phyloP scores from a whole-genome alignment of 1,140 invertebrate species.

The Maconellicoccus hirsutus region DNA sequence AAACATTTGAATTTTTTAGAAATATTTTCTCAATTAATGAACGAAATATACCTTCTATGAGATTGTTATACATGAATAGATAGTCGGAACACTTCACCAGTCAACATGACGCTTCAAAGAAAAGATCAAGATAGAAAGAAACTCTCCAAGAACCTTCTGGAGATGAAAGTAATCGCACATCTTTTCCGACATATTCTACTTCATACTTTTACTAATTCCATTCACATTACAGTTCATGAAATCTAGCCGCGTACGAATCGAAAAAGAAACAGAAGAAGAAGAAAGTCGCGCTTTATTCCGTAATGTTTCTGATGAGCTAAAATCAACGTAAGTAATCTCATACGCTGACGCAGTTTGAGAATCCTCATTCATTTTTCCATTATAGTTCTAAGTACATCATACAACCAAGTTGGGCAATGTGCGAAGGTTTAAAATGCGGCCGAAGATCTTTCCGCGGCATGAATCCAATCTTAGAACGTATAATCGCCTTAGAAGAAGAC shows the following conservation, averaged over 20 bases:
- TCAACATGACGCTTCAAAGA: background rate
- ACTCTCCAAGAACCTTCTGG: constrained; percentile 1
- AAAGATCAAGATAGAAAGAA: background rate
- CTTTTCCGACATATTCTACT: background rate
- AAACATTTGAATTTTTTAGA: too few relatives aligned
- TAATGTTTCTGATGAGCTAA: background rate
- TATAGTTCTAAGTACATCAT: constrained; percentile 54
- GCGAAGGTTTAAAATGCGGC: constrained; percentile 63
- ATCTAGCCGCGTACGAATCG: background rate
- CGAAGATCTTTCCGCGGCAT: constrained; percentile 75
- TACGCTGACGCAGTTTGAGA: background rate
- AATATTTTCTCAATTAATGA: too few relatives aligned
- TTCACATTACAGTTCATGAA: background rate
- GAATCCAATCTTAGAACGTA: constrained; percentile 73
- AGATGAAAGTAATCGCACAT: constrained; percentile 11
- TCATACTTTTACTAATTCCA: background rate
- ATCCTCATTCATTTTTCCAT: background rate
- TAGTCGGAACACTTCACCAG: too few relatives aligned
- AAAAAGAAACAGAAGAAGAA: background rate
- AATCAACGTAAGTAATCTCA: background rate
- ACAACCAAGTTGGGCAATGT: constrained; percentile 61
- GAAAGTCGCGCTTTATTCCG: background rate
- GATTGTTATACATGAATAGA: too few relatives aligned
- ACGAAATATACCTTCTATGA: too few relatives aligned
- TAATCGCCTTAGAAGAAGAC: constrained; percentile 46